These are phyloP conservation scores for Oplegnathus fasciatus DNA, from an alignment of 2,113 vertebrate species.

Conservation along the genomic window DNA sequence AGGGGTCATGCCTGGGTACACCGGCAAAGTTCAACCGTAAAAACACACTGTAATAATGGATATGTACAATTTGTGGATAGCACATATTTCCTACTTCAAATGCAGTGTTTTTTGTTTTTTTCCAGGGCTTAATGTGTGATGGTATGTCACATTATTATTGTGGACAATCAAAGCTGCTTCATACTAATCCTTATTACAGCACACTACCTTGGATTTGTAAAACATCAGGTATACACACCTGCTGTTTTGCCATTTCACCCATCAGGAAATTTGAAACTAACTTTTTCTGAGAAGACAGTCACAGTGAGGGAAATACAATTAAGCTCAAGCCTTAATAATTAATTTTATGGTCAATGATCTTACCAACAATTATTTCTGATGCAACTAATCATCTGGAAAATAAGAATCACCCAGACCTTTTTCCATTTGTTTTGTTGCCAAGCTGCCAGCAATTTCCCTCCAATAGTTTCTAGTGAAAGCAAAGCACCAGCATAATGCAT, in stretches of 20 bases:
- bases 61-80: neutral
- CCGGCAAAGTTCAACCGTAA: neutral
- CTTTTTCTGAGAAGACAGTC: conserved; percentile 47
- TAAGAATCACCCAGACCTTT: conserved; percentile 74
- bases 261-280: conserved; percentile 63
- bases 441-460: conserved; percentile 72
- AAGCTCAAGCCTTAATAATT: conserved; percentile 74
- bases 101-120: neutral
- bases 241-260: conserved; percentile 52
- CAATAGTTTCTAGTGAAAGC: conserved; percentile 60
- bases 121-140: neutral
- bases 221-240: conserved; percentile 24
- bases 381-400: conserved; percentile 81
- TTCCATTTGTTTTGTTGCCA: conserved; percentile 79
- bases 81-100: neutral
- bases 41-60: neutral
- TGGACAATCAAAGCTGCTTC: neutral
- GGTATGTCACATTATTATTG: neutral
- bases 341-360: conserved; percentile 81
- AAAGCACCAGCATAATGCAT: conserved; percentile 57
- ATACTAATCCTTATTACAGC: conserved; percentile 1
- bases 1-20: neutral
- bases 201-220: conserved; percentile 3
- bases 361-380: conserved; percentile 79
- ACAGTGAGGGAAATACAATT: conserved; percentile 62